Evolutionary conservation across 2,113 vertebrate genomes (phyloP), one percentile per base, ranked within the genome.

Genomic region (Gadus chalcogrammus): DNA sequence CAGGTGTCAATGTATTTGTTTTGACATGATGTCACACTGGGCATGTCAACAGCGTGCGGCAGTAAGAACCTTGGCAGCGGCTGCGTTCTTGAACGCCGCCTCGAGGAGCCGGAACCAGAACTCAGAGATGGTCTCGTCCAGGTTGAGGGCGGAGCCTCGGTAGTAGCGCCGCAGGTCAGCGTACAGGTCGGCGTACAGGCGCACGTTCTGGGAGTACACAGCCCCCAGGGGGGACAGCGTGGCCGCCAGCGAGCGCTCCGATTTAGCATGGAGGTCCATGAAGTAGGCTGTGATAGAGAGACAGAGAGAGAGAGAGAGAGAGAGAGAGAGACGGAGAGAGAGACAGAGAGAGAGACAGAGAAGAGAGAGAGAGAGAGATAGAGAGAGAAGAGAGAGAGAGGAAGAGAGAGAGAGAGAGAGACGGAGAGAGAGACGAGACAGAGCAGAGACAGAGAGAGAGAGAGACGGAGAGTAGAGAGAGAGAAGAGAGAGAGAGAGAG

Each of bases 61-160:
- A 48, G 42, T 48, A 79, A 82, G 80, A 64, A 89, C 87, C 1
- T 89, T 84, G 11, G 91, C 81, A 60, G 93, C 90, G 74, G 92
- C 70, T 70, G 90, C 78, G 68, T 35, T 82, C 80, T 92, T 92
- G 87, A 98, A 95, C 9, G 93, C 91, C 31, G 92, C 89, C 86
- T 98, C 96, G 71, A 97, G 89, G 61, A 97, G 90, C 24, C 85
- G 93, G 17, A 92, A 93, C 95, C 96, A 98, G 91, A 98, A 97
- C 68, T 97, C 95, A 0, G 93, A 91, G 76, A 98, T 90, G 0
- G 92, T 94, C 72, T 97, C 96, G 18, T 95, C 94, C 88, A 97
- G 84, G 88, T 95, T 96, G 81, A 98, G 90, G 69, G 90, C 92
- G 56, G 94, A 93, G 31, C 95, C 95, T 0, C 94, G 90, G 85